A percentile compares a stretch with the other conserved stretches of the same genome.
Evolutionary conservation across 2,888 invertebrate genomes (phyloP).

Genomic region (Drosophila tanythrix): DNA sequence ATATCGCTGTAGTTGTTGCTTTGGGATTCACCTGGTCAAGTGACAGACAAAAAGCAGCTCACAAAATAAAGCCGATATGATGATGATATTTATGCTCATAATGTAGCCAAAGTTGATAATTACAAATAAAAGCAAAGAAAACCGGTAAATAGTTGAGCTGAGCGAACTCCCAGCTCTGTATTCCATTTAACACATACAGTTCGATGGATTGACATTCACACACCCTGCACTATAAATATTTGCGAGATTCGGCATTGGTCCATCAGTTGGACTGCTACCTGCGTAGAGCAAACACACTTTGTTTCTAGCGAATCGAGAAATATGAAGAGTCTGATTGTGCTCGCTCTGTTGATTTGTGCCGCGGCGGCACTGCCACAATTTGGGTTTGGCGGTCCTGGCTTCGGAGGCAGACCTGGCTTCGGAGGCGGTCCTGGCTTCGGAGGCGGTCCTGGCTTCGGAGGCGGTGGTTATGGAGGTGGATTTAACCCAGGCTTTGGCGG

Average conservation of each 20-base stretch:
- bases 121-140: slow-evolving; percentile 62
- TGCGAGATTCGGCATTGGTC: slow-evolving; percentile 27
- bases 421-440: slow-evolving; percentile 15
- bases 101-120: slow-evolving; percentile 49
- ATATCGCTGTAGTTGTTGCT: slow-evolving; percentile 12
- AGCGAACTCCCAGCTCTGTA: slow-evolving; percentile 38
- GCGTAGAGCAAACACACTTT: slow-evolving; percentile 30
- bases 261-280: slow-evolving; percentile 63
- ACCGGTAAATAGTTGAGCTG: slow-evolving; percentile 57
- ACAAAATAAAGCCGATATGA: slow-evolving; percentile 22
- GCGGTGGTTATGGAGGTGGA: slow-evolving; percentile 23
- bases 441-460: slow-evolving; percentile 17
- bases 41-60: slow-evolving; percentile 29
- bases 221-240: slow-evolving; percentile 65
- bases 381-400: slow-evolving; percentile 15
- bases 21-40: slow-evolving; percentile 65
- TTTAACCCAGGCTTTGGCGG: slow-evolving; percentile 19
- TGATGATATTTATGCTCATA: slow-evolving; percentile 24
- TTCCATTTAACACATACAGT: slow-evolving; percentile 24
- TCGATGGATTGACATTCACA: slow-evolving; percentile 14
- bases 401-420: slow-evolving; percentile 6
- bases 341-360: slow-evolving; percentile 74
- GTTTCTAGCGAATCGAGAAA: slow-evolving; percentile 15
- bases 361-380: slow-evolving; percentile 64
- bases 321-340: slow-evolving; percentile 76